These are phyloP conservation scores for Etheostoma spectabile DNA, from an alignment of 2,113 vertebrate species.

Conservation along the genomic window DNA sequence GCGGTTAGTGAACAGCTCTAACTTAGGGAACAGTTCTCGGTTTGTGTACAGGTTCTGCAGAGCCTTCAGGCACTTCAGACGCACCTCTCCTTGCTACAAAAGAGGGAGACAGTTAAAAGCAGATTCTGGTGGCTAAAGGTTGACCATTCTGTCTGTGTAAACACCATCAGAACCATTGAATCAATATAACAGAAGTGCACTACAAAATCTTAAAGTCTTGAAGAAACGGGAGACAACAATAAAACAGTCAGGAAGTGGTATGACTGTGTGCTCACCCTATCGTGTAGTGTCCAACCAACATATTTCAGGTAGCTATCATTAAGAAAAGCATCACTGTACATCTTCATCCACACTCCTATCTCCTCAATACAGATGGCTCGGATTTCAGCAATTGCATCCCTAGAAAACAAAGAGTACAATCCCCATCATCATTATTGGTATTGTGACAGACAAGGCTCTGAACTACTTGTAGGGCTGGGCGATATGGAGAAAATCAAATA, in stretches of 20 bases:
- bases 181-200: background rate
- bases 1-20: conserved; percentile 98
- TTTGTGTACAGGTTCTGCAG: conserved; percentile 98
- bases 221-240: background rate
- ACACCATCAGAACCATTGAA: background rate
- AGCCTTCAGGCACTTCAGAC: conserved; percentile 98
- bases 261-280: conserved; percentile 87
- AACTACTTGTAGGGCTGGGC: background rate
- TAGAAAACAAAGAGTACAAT: conserved; percentile 47
- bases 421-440: background rate
- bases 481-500: too few species aligned
- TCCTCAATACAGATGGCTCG: conserved; percentile 99
- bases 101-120: background rate
- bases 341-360: conserved; percentile 99
- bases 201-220: too few species aligned
- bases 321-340: conserved; percentile 98
- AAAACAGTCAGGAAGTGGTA: background rate
- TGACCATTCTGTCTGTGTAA: background rate
- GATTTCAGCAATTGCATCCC: conserved; percentile 98
- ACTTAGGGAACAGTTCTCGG: conserved; percentile 96
- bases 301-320: conserved; percentile 99
- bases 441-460: background rate
- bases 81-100: conserved; percentile 97
- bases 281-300: conserved; percentile 98
- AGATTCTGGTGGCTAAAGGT: background rate